These are phyloP conservation scores for Mamestra configurata DNA, from an alignment of 1,140 invertebrate genomes.

Conservation along the genomic window DNA sequence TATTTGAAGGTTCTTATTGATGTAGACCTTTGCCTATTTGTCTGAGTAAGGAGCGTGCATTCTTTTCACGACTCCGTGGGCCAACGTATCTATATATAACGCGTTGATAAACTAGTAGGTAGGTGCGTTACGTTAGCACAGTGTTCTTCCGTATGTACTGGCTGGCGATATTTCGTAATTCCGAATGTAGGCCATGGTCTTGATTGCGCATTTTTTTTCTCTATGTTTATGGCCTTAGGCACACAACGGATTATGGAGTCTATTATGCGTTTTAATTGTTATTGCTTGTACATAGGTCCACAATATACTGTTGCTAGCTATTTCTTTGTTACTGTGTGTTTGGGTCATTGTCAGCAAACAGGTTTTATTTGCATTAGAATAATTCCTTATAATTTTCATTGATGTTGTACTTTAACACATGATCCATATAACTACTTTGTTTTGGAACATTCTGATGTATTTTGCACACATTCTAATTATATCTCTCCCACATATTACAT, in stretches of 20 bases:
- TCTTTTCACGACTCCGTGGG: conserved; percentile 76
- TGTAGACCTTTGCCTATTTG: conserved; percentile 60
- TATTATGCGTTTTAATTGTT: conserved; percentile 62
- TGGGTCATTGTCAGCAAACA: conserved; percentile 36
- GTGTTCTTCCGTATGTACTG: conserved; percentile 80
- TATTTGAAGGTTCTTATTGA: conserved; percentile 48
- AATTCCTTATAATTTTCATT: conserved; percentile 7
- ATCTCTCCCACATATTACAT: neutral
- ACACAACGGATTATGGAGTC: conserved; percentile 50
- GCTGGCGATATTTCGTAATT: conserved; percentile 86
- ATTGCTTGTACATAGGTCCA: conserved; percentile 31
- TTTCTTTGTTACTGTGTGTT: conserved; percentile 46
- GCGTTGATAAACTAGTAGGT: conserved; percentile 77
- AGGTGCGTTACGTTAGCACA: conserved; percentile 73
- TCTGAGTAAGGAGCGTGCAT: conserved; percentile 63
- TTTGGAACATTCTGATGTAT: conserved; percentile 25
- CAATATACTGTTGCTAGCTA: conserved; percentile 23
- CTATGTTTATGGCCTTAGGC: conserved; percentile 61
- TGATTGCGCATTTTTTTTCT: conserved; percentile 82
- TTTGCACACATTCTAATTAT: conserved; percentile 3
- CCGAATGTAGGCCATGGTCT: conserved; percentile 85
- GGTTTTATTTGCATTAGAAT: conserved; percentile 29
- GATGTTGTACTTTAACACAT: conserved; percentile 9
- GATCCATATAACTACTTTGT: conserved; percentile 22
- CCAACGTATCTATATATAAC: conserved; percentile 83